These are phyloP conservation scores for Gopherus evgoodei DNA, from an alignment of 2,113 vertebrate genomes.

Conservation along the genomic window DNA sequence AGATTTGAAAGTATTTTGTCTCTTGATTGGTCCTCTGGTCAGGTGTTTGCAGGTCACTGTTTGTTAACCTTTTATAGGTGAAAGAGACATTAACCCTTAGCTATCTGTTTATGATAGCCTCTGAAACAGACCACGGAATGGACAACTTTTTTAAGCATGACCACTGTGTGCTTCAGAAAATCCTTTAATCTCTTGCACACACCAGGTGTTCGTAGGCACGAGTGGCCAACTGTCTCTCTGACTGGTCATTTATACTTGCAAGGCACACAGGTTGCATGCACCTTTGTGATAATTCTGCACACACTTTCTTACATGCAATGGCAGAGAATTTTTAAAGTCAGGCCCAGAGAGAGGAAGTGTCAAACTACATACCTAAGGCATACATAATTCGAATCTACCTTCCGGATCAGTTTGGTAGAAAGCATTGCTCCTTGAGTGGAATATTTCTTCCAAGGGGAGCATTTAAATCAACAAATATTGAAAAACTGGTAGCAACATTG, in stretches of 20 bases:
- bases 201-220: neutral
- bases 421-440: neutral
- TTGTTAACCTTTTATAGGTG: too few relatives aligned
- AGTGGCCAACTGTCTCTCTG: neutral
- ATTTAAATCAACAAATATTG: neutral
- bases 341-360: neutral
- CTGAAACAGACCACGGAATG: neutral
- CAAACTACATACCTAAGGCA: neutral
- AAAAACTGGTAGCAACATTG: neutral
- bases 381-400: neutral
- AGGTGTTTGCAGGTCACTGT: too few relatives aligned
- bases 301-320: neutral
- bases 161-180: neutral
- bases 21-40: too few relatives aligned
- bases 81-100: too few relatives aligned
- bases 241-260: neutral
- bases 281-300: neutral
- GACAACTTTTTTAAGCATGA: neutral
- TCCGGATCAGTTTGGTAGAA: neutral
- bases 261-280: neutral
- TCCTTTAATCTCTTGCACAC: neutral
- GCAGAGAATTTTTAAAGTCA: neutral
- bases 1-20: too few relatives aligned
- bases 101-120: neutral
- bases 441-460: constrained; percentile 8